A percentile compares a stretch with the other conserved stretches of the same genome.
Conservation (phyloP, 2,888 invertebrate species). For the Lysandra bellargus region DNA sequence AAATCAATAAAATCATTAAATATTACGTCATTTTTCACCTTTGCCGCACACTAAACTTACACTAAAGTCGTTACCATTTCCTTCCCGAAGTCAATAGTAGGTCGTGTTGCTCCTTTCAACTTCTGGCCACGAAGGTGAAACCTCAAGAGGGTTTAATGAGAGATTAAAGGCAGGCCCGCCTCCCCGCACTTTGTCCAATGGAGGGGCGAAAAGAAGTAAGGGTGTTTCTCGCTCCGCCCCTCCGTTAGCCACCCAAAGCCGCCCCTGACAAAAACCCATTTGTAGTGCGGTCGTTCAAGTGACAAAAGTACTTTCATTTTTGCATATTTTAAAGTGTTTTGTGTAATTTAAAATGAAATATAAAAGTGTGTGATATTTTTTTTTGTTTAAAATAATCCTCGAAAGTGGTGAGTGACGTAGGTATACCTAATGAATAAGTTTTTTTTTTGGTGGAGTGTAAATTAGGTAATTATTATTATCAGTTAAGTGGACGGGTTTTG, state of each 20-base stretch:
- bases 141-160: constrained; percentile 49
- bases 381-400: neutral
- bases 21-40: neutral
- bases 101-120: neutral
- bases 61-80: neutral
- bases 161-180: constrained; percentile 44
- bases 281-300: constrained; percentile 13
- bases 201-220: constrained; percentile 38
- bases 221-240: constrained; percentile 55
- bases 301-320: constrained; percentile 24
- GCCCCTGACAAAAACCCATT: constrained; percentile 43
- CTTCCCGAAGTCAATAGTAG: neutral
- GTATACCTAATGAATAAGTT: too few relatives aligned
- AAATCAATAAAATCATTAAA: too few relatives aligned
- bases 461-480: too few relatives aligned
- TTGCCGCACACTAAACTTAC: neutral
- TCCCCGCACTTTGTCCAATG: constrained; percentile 53
- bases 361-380: constrained; percentile 5
- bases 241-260: constrained; percentile 44
- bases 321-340: neutral
- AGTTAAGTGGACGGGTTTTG: too few relatives aligned
- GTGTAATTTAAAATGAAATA: neutral
- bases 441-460: too few relatives aligned
- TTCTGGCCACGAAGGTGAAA: constrained; percentile 26
- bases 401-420: neutral